Percentiles rank a stretch among this genome's conserved stretches.
Conservation (phyloP, 1,140 invertebrate species). For the Hycleus cichorii region DNA sequence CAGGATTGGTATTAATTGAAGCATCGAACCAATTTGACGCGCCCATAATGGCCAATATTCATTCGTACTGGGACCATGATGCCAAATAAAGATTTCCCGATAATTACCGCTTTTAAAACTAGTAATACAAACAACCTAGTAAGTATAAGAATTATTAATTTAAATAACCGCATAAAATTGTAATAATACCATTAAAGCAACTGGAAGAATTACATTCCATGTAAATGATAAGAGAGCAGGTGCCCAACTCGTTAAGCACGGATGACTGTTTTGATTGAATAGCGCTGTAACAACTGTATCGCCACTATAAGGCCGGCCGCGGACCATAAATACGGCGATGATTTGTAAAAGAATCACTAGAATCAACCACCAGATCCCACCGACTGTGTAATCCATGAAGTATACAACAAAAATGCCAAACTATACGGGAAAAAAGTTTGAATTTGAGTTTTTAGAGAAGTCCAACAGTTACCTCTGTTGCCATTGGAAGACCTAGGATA, state of each 20-base stretch:
- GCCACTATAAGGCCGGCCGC: slow-evolving; percentile 75
- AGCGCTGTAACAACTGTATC: slow-evolving; percentile 71
- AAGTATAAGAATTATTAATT: slow-evolving; percentile 10
- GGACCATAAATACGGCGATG: slow-evolving; percentile 70
- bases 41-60: slow-evolving; percentile 69
- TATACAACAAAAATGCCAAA: slow-evolving; percentile 78
- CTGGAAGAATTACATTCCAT: slow-evolving; percentile 80
- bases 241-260: slow-evolving; percentile 50
- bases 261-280: slow-evolving; percentile 46
- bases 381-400: slow-evolving; percentile 74
- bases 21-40: slow-evolving; percentile 64
- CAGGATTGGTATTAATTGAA: slow-evolving; percentile 71
- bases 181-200: slow-evolving; percentile 59
- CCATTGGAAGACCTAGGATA: slow-evolving; percentile 77
- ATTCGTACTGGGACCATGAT: slow-evolving; percentile 43
- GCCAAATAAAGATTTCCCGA: slow-evolving; percentile 65
- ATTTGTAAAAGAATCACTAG: slow-evolving; percentile 69
- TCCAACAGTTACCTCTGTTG: slow-evolving; percentile 64
- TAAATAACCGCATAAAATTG: slow-evolving; percentile 1
- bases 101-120: slow-evolving; percentile 70
- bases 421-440: slow-evolving; percentile 42
- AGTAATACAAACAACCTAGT: slow-evolving; percentile 64
- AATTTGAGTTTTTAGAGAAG: background rate
- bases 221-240: slow-evolving; percentile 72
- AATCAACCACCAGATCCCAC: slow-evolving; percentile 80